These are phyloP conservation scores for Oxyteleia sp. DNA, from an alignment of 2,888 invertebrate genomes.

Conservation along the genomic window DNA sequence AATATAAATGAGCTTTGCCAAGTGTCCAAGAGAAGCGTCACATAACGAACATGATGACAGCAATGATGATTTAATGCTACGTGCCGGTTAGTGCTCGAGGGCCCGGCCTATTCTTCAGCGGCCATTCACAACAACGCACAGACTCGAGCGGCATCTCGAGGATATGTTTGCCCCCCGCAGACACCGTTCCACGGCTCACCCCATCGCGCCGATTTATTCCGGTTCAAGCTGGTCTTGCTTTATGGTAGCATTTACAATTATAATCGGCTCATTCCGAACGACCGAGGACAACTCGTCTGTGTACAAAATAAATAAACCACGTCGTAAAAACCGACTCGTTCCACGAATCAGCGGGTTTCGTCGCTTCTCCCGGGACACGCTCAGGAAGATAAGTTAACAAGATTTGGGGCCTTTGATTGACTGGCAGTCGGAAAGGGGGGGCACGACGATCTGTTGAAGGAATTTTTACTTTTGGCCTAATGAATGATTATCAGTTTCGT, in stretches of 20 bases:
- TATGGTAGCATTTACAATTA: conserved; percentile 86
- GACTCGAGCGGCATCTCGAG: conserved; percentile 64
- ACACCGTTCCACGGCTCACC: conserved; percentile 74
- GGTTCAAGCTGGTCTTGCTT: conserved; percentile 79
- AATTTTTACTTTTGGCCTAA: conserved; percentile 5
- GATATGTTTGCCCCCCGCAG: conserved; percentile 80
- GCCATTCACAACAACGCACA: conserved; percentile 81
- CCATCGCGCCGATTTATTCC: conserved; percentile 81
- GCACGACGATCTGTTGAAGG: not conserved
- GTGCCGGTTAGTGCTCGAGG: conserved; percentile 83
- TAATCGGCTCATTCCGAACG: conserved; percentile 79
- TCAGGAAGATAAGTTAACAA: conserved; percentile 34
- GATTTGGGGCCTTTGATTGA: conserved; percentile 49
- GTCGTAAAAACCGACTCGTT: conserved; percentile 57
- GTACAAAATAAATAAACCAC: conserved; percentile 53
- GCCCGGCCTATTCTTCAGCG: conserved; percentile 83
- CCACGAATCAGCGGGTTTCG: conserved; percentile 72
- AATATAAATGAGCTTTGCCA: conserved; percentile 78
- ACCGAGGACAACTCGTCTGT: conserved; percentile 25
- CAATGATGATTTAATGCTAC: conserved; percentile 86
- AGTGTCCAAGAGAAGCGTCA: conserved; percentile 81
- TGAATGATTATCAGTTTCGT: not conserved
- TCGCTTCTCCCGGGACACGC: conserved; percentile 63
- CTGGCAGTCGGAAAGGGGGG: conserved; percentile 16
- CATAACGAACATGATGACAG: conserved; percentile 87